Base-by-base conservation (phyloP, 2,797 vertebrate genomes). In the Micromesistius poutassou region DNA sequence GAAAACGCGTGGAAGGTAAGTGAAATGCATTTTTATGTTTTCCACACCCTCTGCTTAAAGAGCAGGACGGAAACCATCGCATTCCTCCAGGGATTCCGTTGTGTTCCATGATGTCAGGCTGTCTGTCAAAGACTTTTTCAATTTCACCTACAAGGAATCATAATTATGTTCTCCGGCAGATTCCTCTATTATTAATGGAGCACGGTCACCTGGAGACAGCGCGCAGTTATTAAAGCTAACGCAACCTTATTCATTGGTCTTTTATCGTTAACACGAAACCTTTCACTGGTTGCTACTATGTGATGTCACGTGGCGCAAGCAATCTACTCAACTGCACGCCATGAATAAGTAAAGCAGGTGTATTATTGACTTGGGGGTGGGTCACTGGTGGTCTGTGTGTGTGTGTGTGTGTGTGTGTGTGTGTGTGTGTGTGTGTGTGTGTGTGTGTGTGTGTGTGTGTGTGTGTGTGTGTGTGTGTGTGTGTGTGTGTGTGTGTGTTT, bases 1-100 rank as follows among this genome's bases (percentile, higher is more conserved):
- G 88, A 84, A 74, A 80, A 66, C 80, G 76, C 77, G 30, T 12
- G 25, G 78, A 79, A 89, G 90, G 91, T 93, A 89, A 83, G 87
- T 76, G 28, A 40, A 33, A 72, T 74, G 71, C 78, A 75, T 77
- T 70, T 25, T 28, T 50, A 16, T 50, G 42, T 40, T 40, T 42
- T 42, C 40, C 40, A 42, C 40, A 42, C 40, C 40, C 40, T 42
- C 40, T 42, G 40, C 12, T 3, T 16, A 16, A 16, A 42, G 40
- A 42, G 40, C 40, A 42, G 10, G 2, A 42, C 12, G 40, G 40
- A 42, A 4, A 13, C 40, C 40, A 42, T 42, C 10, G 10, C 2
- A 13, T 42, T 42, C 12, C 40, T 42, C 40, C 12, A 42, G 12
- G 40, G 40, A 38, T 38, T 38, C 36, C 36, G 36, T 38, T 38